Conservation (phyloP, 1,140 invertebrate species). For the Hypothenemus hampei region DNA sequence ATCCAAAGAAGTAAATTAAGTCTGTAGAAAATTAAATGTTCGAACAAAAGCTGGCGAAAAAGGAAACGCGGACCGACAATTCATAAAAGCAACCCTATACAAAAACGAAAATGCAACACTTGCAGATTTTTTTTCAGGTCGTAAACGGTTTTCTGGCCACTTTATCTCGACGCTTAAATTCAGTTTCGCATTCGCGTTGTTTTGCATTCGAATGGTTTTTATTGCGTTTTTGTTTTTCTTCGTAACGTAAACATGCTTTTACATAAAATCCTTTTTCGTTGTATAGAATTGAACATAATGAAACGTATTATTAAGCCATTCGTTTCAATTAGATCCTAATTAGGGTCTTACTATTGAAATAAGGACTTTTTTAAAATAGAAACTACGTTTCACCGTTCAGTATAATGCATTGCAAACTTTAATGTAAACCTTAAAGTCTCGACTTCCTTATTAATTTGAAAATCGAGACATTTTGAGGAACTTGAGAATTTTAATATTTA, state of each 20-base stretch:
- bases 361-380: too few species aligned
- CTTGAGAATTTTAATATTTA: slow-evolving; percentile 11
- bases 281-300: not conserved
- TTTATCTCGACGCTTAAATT: slow-evolving; percentile 16
- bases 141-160: slow-evolving; percentile 15
- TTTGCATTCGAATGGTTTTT: slow-evolving; percentile 13
- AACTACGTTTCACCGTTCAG: too few species aligned
- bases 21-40: not conserved
- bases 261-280: slow-evolving; percentile 1
- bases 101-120: slow-evolving; percentile 8
- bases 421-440: too few species aligned
- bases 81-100: not conserved
- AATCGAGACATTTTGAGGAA: not conserved
- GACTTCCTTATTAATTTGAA: not conserved
- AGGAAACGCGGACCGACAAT: not conserved
- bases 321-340: too few species aligned
- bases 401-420: too few species aligned
- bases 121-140: slow-evolving; percentile 5
- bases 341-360: too few species aligned
- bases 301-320: too few species aligned
- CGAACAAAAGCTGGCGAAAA: not conserved
- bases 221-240: not conserved
- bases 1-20: too few species aligned
- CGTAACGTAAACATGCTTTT: slow-evolving; percentile 6
- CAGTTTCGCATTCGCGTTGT: slow-evolving; percentile 9